phyloP scores from a whole-genome alignment of 2,113 vertebrate species.

The Cynoglossus semilaevis region DNA sequence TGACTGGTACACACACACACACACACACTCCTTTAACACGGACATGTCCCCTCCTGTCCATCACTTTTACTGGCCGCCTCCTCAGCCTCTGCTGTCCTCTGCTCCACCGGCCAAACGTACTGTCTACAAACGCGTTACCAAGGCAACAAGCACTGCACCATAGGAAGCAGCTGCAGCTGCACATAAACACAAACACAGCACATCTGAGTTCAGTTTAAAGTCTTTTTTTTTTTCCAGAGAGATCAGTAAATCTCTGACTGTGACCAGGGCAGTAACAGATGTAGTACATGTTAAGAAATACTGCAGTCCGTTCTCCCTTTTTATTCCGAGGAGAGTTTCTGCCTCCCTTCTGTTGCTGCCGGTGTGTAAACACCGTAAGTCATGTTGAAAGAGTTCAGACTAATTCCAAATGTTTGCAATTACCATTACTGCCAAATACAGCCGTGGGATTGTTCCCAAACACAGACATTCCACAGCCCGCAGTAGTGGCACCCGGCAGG shows the following conservation, averaged over 20 bases:
- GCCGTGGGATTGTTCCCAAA: no score
- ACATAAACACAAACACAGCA: constrained; percentile 22
- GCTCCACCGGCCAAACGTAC: constrained; percentile 36
- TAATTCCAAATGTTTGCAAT: no score
- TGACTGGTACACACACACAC: no score
- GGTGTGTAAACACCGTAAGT: no score
- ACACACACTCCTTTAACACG: no score
- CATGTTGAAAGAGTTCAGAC: no score
- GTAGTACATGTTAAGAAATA: constrained; percentile 2
- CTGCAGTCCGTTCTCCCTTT: no score
- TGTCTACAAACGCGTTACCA: constrained; percentile 45
- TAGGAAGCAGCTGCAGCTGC: constrained; percentile 39
- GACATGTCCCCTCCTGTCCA: constrained; percentile 5
- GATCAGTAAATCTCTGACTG: constrained; percentile 4
- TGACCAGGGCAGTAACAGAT: constrained; percentile 8
- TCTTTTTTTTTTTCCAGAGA: constrained; percentile 21
- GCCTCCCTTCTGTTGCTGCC: no score
- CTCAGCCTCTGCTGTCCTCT: constrained; percentile 5
- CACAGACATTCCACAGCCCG: no score
- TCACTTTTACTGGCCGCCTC: constrained; percentile 9
- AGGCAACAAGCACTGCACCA: constrained; percentile 46
- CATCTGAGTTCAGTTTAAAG: constrained; percentile 53
- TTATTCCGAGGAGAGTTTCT: no score
- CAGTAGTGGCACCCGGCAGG: no score
- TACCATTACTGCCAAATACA: no score